These are phyloP conservation scores for Trypoxylus dichotomus DNA, from an alignment of 1,140 invertebrate genomes.

Conservation along the genomic window DNA sequence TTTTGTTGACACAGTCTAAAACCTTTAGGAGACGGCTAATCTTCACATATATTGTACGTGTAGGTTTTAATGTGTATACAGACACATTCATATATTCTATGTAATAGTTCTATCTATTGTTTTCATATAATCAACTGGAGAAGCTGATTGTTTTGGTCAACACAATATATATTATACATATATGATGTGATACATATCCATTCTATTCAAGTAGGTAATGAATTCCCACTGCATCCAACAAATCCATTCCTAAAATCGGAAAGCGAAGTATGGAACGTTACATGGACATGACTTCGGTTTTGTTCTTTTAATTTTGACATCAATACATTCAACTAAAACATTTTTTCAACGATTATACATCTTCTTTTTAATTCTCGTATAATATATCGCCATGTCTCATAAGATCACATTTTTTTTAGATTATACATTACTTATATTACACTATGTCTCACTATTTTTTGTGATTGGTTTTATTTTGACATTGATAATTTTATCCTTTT, in stretches of 20 bases:
- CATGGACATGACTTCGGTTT: too few species aligned
- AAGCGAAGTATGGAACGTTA: too few species aligned
- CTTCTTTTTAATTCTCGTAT: background rate
- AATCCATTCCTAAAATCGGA: too few species aligned
- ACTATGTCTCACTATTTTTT: background rate
- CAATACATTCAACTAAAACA: too few species aligned
- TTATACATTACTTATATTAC: too few species aligned
- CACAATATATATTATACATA: background rate
- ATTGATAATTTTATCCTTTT: conserved; percentile 66
- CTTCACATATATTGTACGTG: background rate
- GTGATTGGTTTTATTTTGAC: conserved; percentile 46
- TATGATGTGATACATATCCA: background rate
- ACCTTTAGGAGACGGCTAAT: too few species aligned
- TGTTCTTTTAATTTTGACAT: too few species aligned
- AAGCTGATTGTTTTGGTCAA: background rate
- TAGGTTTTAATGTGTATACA: background rate
- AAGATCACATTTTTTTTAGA: background rate
- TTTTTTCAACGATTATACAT: background rate
- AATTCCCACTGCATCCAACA: too few species aligned
- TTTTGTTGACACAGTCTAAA: too few species aligned
- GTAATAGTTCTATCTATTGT: background rate
- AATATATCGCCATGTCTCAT: background rate
- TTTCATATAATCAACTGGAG: background rate
- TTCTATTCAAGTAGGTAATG: background rate
- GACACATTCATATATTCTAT: background rate